A percentile compares a stretch with the other conserved stretches of the same genome.
These are phyloP conservation scores for Ceratina japonica DNA, from an alignment of 1,140 invertebrate genomes.

Conservation along the genomic window DNA sequence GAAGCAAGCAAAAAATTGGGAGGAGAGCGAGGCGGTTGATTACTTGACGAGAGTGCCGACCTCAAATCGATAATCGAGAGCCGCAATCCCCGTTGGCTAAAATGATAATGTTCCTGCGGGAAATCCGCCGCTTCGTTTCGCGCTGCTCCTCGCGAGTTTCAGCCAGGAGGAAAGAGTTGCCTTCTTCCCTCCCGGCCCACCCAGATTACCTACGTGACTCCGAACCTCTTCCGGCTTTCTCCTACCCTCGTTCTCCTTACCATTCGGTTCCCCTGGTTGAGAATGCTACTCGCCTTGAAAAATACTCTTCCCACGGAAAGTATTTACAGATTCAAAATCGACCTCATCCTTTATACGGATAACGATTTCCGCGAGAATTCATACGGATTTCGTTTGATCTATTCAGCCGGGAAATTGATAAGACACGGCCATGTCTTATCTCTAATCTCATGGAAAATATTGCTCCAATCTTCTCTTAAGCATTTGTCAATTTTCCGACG, in stretches of 20 bases:
- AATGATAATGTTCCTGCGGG: constrained; percentile 58
- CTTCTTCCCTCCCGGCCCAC: background rate
- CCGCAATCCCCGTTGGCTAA: constrained; percentile 52
- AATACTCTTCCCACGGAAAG: too few relatives aligned
- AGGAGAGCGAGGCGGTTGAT: constrained; percentile 36
- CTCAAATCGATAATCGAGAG: constrained; percentile 59
- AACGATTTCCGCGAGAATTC: too few relatives aligned
- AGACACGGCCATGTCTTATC: too few relatives aligned
- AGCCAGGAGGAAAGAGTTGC: background rate
- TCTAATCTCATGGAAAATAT: too few relatives aligned
- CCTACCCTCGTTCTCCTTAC: background rate
- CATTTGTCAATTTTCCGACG: too few relatives aligned
- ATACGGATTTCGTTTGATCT: too few relatives aligned
- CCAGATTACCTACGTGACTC: constrained; percentile 35
- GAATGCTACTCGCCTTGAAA: background rate
- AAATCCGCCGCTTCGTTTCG: constrained; percentile 45
- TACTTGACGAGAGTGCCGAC: constrained; percentile 54
- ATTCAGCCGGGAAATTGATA: too few relatives aligned
- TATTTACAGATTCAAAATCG: too few relatives aligned
- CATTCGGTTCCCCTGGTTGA: background rate
- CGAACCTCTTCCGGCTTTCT: background rate
- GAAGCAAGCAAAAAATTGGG: background rate
- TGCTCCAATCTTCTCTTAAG: too few relatives aligned
- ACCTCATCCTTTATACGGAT: too few relatives aligned
- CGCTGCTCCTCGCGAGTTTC: constrained; percentile 4